Evolutionary conservation across 2,888 invertebrate genomes (phyloP).

Genomic region (Drosophila mulleri): DNA sequence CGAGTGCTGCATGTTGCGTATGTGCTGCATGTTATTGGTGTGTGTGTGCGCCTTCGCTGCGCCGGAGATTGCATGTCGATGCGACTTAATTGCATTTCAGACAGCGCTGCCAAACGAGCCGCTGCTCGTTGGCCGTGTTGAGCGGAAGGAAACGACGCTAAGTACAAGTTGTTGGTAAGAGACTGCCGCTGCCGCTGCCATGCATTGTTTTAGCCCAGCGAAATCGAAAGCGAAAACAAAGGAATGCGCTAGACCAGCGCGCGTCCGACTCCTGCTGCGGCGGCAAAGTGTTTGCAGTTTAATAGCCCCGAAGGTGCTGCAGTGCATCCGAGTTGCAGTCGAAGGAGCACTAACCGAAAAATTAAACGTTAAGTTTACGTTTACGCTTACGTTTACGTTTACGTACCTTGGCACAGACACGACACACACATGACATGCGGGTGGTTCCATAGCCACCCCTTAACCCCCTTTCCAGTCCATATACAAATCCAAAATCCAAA

Average conservation of each 20-base stretch:
- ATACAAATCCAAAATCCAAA: slow-evolving; percentile 29
- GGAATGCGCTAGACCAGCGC: slow-evolving; percentile 26
- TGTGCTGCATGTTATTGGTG: background rate
- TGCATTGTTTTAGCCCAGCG: slow-evolving; percentile 60
- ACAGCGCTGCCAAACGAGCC: slow-evolving; percentile 73
- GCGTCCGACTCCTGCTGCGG: slow-evolving; percentile 25
- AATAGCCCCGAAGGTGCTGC: slow-evolving; percentile 71
- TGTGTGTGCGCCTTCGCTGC: slow-evolving; percentile 18
- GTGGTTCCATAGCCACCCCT: background rate
- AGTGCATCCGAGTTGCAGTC: slow-evolving; percentile 17
- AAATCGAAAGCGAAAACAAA: slow-evolving; percentile 56
- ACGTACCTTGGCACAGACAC: slow-evolving; percentile 30
- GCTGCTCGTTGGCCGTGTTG: slow-evolving; percentile 52
- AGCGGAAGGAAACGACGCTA: slow-evolving; percentile 74
- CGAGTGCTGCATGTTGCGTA: slow-evolving; percentile 33
- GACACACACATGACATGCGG: slow-evolving; percentile 19
- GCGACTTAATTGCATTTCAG: slow-evolving; percentile 79
- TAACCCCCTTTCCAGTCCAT: too few species aligned
- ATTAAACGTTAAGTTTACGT: slow-evolving; percentile 66
- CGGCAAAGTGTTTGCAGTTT: slow-evolving; percentile 44
- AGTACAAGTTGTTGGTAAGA: slow-evolving; percentile 63
- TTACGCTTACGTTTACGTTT: slow-evolving; percentile 45
- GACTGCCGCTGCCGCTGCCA: slow-evolving; percentile 17
- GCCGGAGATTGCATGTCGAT: slow-evolving; percentile 81
- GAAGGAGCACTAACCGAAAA: slow-evolving; percentile 34